phyloP scores from a whole-genome alignment of 2,888 invertebrate genomes.

The Micoletzkya japonica region DNA sequence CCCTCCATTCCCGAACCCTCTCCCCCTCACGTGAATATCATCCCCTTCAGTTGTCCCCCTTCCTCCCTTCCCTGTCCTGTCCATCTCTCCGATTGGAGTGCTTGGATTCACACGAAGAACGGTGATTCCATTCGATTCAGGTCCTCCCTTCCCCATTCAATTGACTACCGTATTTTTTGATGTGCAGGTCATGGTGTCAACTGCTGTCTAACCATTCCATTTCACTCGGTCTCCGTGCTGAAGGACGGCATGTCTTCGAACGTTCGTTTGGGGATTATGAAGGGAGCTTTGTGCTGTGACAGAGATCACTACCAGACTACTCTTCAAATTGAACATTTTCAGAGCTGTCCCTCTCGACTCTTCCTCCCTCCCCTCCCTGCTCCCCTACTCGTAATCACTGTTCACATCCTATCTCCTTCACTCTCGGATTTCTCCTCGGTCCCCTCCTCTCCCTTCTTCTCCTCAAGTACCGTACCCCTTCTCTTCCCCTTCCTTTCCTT shows the following conservation, averaged over 20 bases:
- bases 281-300: background rate
- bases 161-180: background rate
- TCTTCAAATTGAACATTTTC: background rate
- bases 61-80: conserved; percentile 7
- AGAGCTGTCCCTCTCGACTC: background rate
- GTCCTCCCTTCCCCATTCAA: background rate
- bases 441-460: too few species aligned
- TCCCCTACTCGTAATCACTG: too few species aligned
- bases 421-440: too few species aligned
- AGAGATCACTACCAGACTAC: background rate
- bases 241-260: conserved; percentile 16
- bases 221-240: conserved; percentile 3
- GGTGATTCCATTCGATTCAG: conserved; percentile 15
- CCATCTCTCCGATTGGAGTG: conserved; percentile 16
- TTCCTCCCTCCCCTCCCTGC: background rate
- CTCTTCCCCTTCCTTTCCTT: too few species aligned
- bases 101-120: background rate
- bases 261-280: background rate
- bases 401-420: too few species aligned
- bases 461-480: too few species aligned
- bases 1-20: too few species aligned
- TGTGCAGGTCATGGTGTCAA: conserved; percentile 16
- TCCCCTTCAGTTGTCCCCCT: conserved; percentile 11
- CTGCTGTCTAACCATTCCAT: conserved; percentile 10
- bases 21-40: too few species aligned